These are phyloP conservation scores for Platycnemis pennipes DNA, from an alignment of 2,888 invertebrate species.

Conservation along the genomic window DNA sequence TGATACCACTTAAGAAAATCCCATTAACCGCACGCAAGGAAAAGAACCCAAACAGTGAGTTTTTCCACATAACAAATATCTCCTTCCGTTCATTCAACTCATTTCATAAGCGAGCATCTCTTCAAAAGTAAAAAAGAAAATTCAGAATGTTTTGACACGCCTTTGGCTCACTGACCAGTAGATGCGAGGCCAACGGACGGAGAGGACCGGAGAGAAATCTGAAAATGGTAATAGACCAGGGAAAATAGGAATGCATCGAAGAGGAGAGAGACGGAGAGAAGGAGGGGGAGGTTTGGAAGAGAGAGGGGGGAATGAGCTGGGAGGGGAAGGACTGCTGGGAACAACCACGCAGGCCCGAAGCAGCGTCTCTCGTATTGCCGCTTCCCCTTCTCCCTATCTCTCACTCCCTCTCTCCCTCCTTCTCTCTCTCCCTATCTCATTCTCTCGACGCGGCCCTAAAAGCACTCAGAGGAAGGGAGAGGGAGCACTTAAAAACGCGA, in stretches of 20 bases:
- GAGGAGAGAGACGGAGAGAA: not conserved
- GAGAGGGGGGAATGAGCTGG: not conserved
- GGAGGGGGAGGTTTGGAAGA: not conserved
- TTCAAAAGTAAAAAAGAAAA: no score
- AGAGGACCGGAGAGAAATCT: not conserved
- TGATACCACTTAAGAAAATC: no score
- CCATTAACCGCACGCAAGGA: no score
- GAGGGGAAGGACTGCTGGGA: not conserved
- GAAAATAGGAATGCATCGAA: not conserved
- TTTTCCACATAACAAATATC: no score
- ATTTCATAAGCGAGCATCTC: not conserved
- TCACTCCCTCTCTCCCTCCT: not conserved
- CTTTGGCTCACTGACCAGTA: not conserved
- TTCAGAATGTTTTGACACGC: not conserved
- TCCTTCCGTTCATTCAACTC: not conserved
- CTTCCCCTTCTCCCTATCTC: not conserved
- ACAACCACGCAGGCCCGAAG: not conserved
- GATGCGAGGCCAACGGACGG: not conserved
- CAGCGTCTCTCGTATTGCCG: not conserved
- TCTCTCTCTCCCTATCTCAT: not conserved
- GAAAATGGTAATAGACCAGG: not conserved
- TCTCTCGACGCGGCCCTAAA: not conserved
- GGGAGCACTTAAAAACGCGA: conserved; percentile 22
- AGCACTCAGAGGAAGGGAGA: not conserved
- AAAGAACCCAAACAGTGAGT: no score